These are phyloP conservation scores for Nomada ferruginata DNA, from an alignment of 2,888 invertebrate species.

Conservation along the genomic window DNA sequence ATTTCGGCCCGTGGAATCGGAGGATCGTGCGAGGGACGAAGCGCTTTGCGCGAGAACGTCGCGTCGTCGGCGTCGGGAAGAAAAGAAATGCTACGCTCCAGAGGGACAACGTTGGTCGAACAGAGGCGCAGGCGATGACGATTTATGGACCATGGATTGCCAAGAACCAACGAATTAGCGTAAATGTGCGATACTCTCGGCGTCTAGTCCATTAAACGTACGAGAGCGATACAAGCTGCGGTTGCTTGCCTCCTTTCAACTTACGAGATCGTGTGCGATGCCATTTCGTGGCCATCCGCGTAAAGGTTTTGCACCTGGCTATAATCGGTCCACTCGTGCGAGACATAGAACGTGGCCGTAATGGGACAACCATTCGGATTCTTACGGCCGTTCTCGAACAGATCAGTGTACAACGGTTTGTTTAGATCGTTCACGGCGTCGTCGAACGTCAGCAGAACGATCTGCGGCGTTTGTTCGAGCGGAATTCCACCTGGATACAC, in stretches of 20 bases:
- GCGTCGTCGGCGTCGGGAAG: neutral
- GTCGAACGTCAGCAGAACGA: conserved; percentile 96
- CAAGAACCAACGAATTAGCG: conserved; percentile 30
- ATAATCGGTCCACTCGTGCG: conserved; percentile 99
- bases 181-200: conserved; percentile 9
- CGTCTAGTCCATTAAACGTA: too few species aligned
- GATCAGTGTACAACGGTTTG: conserved; percentile 94
- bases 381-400: conserved; percentile 94
- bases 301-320: conserved; percentile 98
- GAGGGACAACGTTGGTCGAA: conserved; percentile 35
- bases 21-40: conserved; percentile 37
- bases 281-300: conserved; percentile 97
- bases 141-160: conserved; percentile 35
- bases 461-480: conserved; percentile 93
- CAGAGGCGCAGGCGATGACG: conserved; percentile 53
- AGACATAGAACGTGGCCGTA: conserved; percentile 98
- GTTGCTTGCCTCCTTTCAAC: conserved; percentile 82
- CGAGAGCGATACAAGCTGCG: neutral
- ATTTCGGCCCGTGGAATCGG: neutral
- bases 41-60: neutral
- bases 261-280: conserved; percentile 98
- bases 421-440: conserved; percentile 98
- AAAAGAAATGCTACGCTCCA: conserved; percentile 11
- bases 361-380: conserved; percentile 97
- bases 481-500: conserved; percentile 63